Evolutionary conservation across 37 sponge, comb jelly and placozoan species (phyloP), one percentile per base, ranked within the genome.

Genomic region (Ephydatia muelleri): DNA sequence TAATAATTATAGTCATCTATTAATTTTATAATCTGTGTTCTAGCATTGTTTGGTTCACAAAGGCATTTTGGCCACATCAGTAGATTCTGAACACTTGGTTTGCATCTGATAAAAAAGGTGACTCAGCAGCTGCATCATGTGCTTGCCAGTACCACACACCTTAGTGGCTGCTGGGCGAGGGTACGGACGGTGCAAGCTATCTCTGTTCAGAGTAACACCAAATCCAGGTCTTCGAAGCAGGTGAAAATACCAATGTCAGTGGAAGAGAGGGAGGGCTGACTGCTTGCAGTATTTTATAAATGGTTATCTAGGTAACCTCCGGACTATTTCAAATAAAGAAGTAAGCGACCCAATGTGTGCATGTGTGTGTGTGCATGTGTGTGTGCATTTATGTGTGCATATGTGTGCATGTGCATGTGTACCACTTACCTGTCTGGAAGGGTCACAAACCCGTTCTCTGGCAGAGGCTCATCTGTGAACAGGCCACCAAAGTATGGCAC

Each of bases 401-500:
- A n/a, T n/a, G n/a, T n/a, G n/a, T n/a, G n/a, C n/a, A n/a, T n/a
- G n/a, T n/a, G n/a, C n/a, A n/a, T n/a, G n/a, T n/a, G n/a, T n/a
- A n/a, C n/a, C n/a, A n/a, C n/a, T 13, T 33, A 93, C 93, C 80
- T 93, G 25, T 90, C 48, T 16, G 93, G 87, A 14, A 92, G 80
- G 22, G 67, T 75, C 28, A 95, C 87, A 68, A 75, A 78, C 11
- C 96, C 96, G 81, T 90, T 77, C n/a, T 84, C 48, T 43, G 96
- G 96, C 23, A 95, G 79, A 16, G 96, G 96, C 57, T 95, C 96
- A 76, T 95, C 96, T 27, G 80, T 29, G 71, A 95, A 95, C 23
- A 95, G 79, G 0, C 85, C 90, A 28, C 96, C 93, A 85, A 95
- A 95, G 78, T 95, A 95, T 19, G 96, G 96, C 12, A 95, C 93